Percentiles rank a stretch among this genome's conserved stretches.
Conservation (phyloP, 2,888 invertebrate genomes). For the Baccha elongata region DNA sequence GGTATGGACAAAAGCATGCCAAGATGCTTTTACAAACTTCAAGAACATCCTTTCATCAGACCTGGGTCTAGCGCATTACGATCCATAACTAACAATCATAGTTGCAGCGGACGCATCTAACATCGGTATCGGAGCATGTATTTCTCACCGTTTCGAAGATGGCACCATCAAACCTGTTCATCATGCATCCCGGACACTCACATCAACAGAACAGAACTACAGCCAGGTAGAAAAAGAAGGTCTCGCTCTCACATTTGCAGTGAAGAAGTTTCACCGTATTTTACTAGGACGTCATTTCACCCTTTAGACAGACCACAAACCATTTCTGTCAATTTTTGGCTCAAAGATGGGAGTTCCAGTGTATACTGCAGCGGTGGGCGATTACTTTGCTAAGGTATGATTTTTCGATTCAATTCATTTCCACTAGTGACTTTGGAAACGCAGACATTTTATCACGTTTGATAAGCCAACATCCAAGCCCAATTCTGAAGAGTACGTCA, state of each 20-base stretch:
- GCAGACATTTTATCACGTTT: constrained; percentile 30
- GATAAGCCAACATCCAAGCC: constrained; percentile 14
- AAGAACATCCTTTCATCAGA: constrained; percentile 42
- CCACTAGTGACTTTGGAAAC: constrained; percentile 57
- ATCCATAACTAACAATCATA: constrained; percentile 57
- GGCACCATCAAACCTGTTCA: constrained; percentile 76
- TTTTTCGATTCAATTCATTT: constrained; percentile 63
- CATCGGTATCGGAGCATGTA: constrained; percentile 46
- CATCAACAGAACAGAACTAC: constrained; percentile 77
- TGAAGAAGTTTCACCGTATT: constrained; percentile 77
- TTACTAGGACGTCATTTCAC: constrained; percentile 77
- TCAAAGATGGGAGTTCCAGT: constrained; percentile 51
- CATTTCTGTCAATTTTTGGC: constrained; percentile 77
- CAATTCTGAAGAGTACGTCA: not conserved
- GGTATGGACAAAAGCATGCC: not conserved
- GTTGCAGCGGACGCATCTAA: constrained; percentile 62
- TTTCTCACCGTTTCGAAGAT: constrained; percentile 71
- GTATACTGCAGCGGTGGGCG: constrained; percentile 72
- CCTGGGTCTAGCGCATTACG: constrained; percentile 54
- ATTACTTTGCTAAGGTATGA: constrained; percentile 61
- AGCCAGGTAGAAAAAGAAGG: constrained; percentile 79
- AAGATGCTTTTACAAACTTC: not conserved
- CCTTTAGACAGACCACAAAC: constrained; percentile 75
- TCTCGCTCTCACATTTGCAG: constrained; percentile 76
- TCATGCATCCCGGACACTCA: constrained; percentile 77